phyloP scores from a whole-genome alignment of 1,140 invertebrate genomes.

The Ptiloglossa arizonensis region DNA sequence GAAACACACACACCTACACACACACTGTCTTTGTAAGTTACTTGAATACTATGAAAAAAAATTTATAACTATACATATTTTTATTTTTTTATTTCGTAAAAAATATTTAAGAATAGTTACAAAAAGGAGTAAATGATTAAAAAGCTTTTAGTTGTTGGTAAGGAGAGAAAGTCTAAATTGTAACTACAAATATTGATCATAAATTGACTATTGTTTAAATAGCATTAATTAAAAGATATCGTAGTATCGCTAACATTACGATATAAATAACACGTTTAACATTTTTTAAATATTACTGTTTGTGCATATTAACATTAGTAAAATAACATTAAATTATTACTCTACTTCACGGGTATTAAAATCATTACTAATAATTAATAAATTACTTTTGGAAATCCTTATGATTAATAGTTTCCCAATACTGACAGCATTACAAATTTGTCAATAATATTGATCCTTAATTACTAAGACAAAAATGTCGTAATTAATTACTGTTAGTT shows the following conservation, averaged over 20 bases:
- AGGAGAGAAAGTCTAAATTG: neutral
- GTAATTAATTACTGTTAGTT: slow-evolving; percentile 24
- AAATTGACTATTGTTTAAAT: slow-evolving; percentile 8
- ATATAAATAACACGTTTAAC: slow-evolving; percentile 1
- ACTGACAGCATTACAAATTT: slow-evolving; percentile 9
- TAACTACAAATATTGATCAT: neutral
- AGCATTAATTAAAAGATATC: slow-evolving; percentile 7
- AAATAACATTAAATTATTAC: neutral
- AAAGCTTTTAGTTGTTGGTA: slow-evolving; percentile 10
- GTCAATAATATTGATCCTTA: neutral
- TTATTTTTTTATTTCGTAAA: neutral
- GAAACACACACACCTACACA: neutral
- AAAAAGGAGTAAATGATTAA: neutral
- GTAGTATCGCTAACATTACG: slow-evolving; percentile 18
- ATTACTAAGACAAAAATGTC: slow-evolving; percentile 14
- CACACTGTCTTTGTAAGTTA: neutral
- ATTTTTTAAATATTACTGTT: slow-evolving; percentile 27
- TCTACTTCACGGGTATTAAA: slow-evolving; percentile 1
- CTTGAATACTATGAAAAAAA: slow-evolving; percentile 9
- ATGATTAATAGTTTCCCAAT: neutral
- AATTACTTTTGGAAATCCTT: neutral
- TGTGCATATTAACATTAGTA: slow-evolving; percentile 44
- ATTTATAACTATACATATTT: neutral
- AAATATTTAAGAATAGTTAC: neutral
- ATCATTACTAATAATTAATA: slow-evolving; percentile 2